These are phyloP conservation scores for Haemorhous mexicanus DNA, from an alignment of 2,113 vertebrate genomes.

Conservation along the genomic window DNA sequence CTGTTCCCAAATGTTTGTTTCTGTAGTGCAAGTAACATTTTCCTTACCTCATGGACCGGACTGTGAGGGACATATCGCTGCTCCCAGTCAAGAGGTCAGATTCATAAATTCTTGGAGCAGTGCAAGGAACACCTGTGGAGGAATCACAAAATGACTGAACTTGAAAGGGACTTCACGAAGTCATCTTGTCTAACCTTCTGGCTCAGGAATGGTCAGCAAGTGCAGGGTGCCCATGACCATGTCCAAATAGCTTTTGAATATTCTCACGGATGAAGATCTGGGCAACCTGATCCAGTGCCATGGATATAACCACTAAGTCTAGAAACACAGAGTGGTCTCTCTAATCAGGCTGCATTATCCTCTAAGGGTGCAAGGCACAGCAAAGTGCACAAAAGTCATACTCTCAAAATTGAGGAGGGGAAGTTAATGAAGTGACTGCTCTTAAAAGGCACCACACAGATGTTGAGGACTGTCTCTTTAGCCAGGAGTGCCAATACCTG, in stretches of 20 bases:
- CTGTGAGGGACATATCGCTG: neutral
- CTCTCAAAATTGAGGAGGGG: neutral
- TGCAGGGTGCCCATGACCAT: neutral
- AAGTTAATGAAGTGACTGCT: neutral
- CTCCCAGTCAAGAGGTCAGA: conserved; percentile 50
- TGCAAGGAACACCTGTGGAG: conserved; percentile 42
- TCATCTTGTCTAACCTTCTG: neutral
- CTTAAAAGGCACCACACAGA: neutral
- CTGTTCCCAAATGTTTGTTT: neutral
- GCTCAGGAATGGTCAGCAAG: neutral
- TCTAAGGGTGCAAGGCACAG: neutral
- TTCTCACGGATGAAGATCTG: neutral
- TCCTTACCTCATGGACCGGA: conserved; percentile 49
- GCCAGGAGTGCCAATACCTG: conserved; percentile 42
- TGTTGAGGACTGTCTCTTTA: neutral
- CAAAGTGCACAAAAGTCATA: neutral
- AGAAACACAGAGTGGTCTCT: neutral
- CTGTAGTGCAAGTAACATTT: neutral
- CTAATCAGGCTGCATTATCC: neutral
- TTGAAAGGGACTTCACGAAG: neutral
- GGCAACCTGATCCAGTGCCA: neutral
- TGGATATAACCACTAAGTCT: neutral
- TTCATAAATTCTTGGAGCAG: conserved; percentile 53
- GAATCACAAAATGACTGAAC: neutral
- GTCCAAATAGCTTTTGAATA: neutral